Percentiles rank a stretch among this genome's conserved stretches.
phyloP scores from a whole-genome alignment of 2,888 invertebrate genomes.

The Catocala sponsa region DNA sequence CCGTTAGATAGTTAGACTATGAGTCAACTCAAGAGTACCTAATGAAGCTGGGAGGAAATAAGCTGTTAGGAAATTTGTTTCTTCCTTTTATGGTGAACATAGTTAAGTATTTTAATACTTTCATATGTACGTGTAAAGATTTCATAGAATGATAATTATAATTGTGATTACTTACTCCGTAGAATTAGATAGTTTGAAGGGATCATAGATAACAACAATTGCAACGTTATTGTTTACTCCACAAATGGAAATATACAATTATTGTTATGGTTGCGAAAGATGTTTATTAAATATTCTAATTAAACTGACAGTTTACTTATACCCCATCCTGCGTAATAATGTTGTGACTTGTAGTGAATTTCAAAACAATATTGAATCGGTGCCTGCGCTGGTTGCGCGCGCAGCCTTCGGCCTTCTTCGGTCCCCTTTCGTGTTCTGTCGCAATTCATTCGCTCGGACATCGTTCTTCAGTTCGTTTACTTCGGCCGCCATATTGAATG shows the following conservation, averaged over 20 bases:
- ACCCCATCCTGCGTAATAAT: background rate
- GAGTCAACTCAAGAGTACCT: too few species aligned
- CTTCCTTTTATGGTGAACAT: too few species aligned
- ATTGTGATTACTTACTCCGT: too few species aligned
- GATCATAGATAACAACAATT: too few species aligned
- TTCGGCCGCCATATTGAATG: constrained; percentile 79
- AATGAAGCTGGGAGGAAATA: too few species aligned
- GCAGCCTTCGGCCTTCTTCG: constrained; percentile 38
- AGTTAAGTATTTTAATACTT: too few species aligned
- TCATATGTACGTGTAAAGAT: too few species aligned
- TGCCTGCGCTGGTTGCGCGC: constrained; percentile 14
- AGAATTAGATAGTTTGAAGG: too few species aligned
- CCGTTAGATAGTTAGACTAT: too few species aligned
- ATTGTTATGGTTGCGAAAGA: constrained; percentile 6
- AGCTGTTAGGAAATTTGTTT: too few species aligned
- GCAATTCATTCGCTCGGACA: constrained; percentile 45
- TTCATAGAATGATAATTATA: too few species aligned
- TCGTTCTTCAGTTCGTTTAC: constrained; percentile 46
- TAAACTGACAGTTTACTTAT: constrained; percentile 14
- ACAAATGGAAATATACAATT: background rate
- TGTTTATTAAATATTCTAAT: constrained; percentile 16
- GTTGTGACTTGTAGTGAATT: constrained; percentile 1
- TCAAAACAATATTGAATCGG: constrained; percentile 25
- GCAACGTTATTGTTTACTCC: background rate
- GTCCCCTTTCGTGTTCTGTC: constrained; percentile 42